Evolutionary conservation across 2,888 invertebrate genomes (phyloP).

Genomic region (Morinoia aosen): DNA sequence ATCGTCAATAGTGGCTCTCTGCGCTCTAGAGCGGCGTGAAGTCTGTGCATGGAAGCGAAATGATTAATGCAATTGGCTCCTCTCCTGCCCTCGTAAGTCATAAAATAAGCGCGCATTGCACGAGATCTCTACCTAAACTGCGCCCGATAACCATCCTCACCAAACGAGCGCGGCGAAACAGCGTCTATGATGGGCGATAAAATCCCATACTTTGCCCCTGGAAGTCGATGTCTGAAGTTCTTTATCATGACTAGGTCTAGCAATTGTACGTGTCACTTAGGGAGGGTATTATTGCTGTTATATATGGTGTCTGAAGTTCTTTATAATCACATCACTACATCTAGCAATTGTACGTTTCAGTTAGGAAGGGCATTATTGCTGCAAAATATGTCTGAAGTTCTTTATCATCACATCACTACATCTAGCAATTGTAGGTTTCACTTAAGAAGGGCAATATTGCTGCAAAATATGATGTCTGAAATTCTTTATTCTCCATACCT

Average conservation of each 20-base stretch:
- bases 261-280: not conserved
- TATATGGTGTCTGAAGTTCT: not conserved
- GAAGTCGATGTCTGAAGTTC: not conserved
- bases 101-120: not conserved
- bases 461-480: not conserved
- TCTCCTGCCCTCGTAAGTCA: not conserved
- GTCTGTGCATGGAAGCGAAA: not conserved
- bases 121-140: not conserved
- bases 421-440: not conserved
- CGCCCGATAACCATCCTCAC: not conserved
- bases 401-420: too few relatives aligned
- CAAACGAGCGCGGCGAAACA: not conserved
- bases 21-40: not conserved
- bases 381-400: not conserved
- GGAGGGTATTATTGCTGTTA: not conserved
- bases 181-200: conserved; percentile 27
- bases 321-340: too few relatives aligned
- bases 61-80: not conserved
- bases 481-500: too few relatives aligned
- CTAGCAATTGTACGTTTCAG: not conserved
- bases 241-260: not conserved
- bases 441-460: not conserved
- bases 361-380: not conserved
- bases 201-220: not conserved
- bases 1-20: not conserved